Evolutionary conservation across 92 coral and sea anemone species (phyloP), one percentile per base, ranked within the genome.

Genomic region (Phenganax stokvisi): DNA sequence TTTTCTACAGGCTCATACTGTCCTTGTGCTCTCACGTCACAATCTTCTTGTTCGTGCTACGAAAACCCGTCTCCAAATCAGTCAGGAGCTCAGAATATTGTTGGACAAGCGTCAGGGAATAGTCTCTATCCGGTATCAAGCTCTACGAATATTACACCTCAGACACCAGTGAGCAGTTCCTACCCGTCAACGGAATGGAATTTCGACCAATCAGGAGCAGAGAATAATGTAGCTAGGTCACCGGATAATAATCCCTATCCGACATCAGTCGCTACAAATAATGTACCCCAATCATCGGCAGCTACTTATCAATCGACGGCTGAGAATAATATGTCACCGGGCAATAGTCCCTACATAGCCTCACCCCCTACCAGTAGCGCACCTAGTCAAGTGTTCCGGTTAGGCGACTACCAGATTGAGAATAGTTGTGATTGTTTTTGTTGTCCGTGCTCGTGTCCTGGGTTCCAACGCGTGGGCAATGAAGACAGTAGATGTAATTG

Each of bases 371-470:
- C 72, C 53, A 68, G 8, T 8, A 68, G 47, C 29, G 73, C 5
- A 68, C 73, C 73, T 6, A n/a, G 12, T 37, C 77, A 73, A 52
- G 51, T 29, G 7, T 56, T n/a, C 61, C 77, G 61, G 31, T n/a
- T 54, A 6, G 77, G 77, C 8, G 59, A 53, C 20, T 73, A 52
- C 51, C 31, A 6, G 12, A 29, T 73, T 73, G 59, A 73, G 29
- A 73, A 25, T 54, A 56, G 31, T 73, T 73, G 77, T 54, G 77
- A 73, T 73, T 73, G 77, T 16, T 54, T 51, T 25, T 73, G 77
- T 12, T 73, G 77, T 20, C 77, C 77, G 77, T 73, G 77, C 51
- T 53, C 77, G 30, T 73, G 77, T 73, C 77, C 77, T 73, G 77
- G 58, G 58, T 29, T 28, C 54, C 16, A 68, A 12, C 47, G 4